Evolutionary conservation across 1,140 invertebrate species (phyloP).

Genomic region (Achroia grisella): DNA sequence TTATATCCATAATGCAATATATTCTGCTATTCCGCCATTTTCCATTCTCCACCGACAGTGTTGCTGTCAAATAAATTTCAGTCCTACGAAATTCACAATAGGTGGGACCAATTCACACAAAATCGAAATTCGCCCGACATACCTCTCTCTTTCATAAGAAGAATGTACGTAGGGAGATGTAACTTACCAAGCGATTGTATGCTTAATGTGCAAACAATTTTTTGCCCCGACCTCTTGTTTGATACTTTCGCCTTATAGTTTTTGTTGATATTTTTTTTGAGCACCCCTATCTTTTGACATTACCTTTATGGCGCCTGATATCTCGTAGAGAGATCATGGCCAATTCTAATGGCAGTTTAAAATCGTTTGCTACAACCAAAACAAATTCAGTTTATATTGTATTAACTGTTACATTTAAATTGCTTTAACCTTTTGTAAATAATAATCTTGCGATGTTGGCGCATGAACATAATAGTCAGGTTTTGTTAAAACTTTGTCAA

Average conservation of each 20-base stretch:
- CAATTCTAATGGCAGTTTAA: slow-evolving; percentile 60
- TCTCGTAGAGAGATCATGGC: slow-evolving; percentile 48
- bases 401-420: slow-evolving; percentile 24
- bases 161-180: slow-evolving; percentile 19
- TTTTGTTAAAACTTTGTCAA: too few relatives aligned
- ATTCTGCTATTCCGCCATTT: slow-evolving; percentile 68
- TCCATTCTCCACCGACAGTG: slow-evolving; percentile 70
- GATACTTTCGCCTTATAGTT: slow-evolving; percentile 49
- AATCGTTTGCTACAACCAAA: slow-evolving; percentile 39
- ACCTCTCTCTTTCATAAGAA: slow-evolving; percentile 25
- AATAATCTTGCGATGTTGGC: too few relatives aligned
- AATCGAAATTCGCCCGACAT: slow-evolving; percentile 51
- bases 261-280: slow-evolving; percentile 63
- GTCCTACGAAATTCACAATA: slow-evolving; percentile 68
- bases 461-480: too few relatives aligned
- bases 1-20: slow-evolving; percentile 66
- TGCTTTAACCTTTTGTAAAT: slow-evolving; percentile 10
- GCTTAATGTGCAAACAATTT: slow-evolving; percentile 41
- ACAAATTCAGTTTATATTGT: slow-evolving; percentile 40
- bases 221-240: slow-evolving; percentile 54
- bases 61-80: slow-evolving; percentile 70
- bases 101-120: slow-evolving; percentile 45
- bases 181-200: slow-evolving; percentile 41
- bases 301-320: slow-evolving; percentile 60
- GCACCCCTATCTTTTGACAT: slow-evolving; percentile 57